These are phyloP conservation scores for Propithecus deckenii DNA, from an alignment of 2,797 vertebrate species.

Conservation along the genomic window DNA sequence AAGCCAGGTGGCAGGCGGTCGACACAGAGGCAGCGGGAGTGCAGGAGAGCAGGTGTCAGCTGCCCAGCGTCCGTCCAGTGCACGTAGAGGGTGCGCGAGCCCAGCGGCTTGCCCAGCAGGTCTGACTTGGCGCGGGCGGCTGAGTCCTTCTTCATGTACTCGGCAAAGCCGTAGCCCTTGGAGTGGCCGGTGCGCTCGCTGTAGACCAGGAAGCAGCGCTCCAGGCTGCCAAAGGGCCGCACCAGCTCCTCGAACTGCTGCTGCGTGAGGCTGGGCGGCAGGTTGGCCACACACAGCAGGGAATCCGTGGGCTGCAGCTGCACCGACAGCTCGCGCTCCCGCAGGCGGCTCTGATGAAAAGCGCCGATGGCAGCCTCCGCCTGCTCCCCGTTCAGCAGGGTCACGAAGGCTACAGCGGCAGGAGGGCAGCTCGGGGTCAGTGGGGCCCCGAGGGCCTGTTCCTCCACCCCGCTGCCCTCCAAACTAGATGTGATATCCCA, in stretches of 20 bases:
- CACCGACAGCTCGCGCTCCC: slow-evolving; percentile 93
- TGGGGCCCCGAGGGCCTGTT: accelerated
- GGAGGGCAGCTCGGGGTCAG: neutral
- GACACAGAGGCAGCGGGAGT: slow-evolving; percentile 93
- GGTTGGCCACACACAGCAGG: slow-evolving; percentile 94
- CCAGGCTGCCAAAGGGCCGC: slow-evolving; percentile 94
- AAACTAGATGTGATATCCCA: neutral
- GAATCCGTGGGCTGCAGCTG: slow-evolving; percentile 96
- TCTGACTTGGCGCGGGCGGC: slow-evolving; percentile 95
- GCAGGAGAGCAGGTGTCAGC: slow-evolving; percentile 89
- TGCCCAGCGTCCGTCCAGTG: slow-evolving; percentile 96
- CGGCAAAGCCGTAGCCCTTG: slow-evolving; percentile 96
- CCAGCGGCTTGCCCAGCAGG: slow-evolving; percentile 93
- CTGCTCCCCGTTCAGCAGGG: slow-evolving; percentile 93
- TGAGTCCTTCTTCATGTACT: slow-evolving; percentile 98
- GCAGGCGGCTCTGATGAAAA: slow-evolving; percentile 90
- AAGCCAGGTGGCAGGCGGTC: slow-evolving; percentile 90
- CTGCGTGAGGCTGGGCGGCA: slow-evolving; percentile 91
- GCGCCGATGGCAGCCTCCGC: slow-evolving; percentile 92
- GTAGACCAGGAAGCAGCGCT: slow-evolving; percentile 96
- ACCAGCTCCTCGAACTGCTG: slow-evolving; percentile 96
- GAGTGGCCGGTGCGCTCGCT: slow-evolving; percentile 90
- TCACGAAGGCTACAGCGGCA: slow-evolving; percentile 85
- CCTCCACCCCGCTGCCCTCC: neutral
- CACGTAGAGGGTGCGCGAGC: slow-evolving; percentile 93